Percentiles rank a stretch among this genome's conserved stretches.
Conservation (phyloP, 2,797 vertebrate species). For the Coranthus polyacanthus region DNA sequence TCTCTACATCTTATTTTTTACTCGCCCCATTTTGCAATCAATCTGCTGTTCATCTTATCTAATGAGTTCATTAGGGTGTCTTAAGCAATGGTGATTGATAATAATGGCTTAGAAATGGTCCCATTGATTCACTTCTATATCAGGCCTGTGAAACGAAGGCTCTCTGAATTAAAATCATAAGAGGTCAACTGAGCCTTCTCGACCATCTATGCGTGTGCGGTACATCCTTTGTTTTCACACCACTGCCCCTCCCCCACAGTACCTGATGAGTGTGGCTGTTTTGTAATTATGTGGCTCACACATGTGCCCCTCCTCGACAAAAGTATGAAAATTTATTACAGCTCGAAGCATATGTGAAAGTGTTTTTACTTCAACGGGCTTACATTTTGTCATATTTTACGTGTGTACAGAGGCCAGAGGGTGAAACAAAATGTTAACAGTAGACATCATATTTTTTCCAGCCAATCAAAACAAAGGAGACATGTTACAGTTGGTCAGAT, state of each 20-base stretch:
- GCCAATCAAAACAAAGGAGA: conserved; percentile 79
- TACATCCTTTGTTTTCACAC: conserved; percentile 53
- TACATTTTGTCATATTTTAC: conserved; percentile 34
- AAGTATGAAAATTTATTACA: conserved; percentile 30
- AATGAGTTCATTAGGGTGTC: conserved; percentile 82
- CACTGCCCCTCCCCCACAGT: conserved; percentile 19
- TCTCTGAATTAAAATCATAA: conserved; percentile 53
- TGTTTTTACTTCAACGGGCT: conserved; percentile 15
- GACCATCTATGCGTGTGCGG: conserved; percentile 17
- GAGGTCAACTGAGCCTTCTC: conserved; percentile 45
- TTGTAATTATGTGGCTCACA: conserved; percentile 29
- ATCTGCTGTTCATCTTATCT: conserved; percentile 77
- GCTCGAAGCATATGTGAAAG: conserved; percentile 12
- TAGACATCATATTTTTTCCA: conserved; percentile 63
- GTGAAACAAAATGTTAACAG: conserved; percentile 60
- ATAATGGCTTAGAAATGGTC: conserved; percentile 77
- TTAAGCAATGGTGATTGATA: conserved; percentile 81
- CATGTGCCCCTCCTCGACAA: conserved; percentile 38
- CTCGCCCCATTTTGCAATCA: conserved; percentile 77
- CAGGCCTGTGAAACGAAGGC: conserved; percentile 62
- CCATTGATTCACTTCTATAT: conserved; percentile 75
- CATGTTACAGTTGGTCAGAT: conserved; percentile 76
- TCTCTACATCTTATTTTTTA: conserved; percentile 74
- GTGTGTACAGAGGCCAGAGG: conserved; percentile 48
- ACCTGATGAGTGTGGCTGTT: conserved; percentile 29